Percentiles rank a stretch among this genome's conserved stretches.
Evolutionary conservation across 2,888 invertebrate genomes (phyloP).

Genomic region (Agrenia bidenticulata): DNA sequence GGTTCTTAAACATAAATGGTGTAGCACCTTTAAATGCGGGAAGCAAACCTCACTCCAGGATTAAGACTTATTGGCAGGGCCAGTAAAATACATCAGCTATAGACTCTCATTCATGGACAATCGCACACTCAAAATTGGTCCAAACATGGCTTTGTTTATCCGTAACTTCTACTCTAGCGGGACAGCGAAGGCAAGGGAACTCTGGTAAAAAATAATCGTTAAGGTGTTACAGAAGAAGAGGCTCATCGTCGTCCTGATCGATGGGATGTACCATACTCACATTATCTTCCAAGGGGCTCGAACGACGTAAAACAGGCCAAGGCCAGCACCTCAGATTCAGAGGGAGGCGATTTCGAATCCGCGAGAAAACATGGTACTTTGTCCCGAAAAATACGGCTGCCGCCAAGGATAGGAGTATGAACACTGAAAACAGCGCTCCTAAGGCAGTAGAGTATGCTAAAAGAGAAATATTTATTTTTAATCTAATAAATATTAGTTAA

Average conservation of each 20-base stretch:
- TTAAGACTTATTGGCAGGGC: too few relatives aligned
- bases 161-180: conserved; percentile 13
- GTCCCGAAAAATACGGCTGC: conserved; percentile 35
- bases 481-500: too few relatives aligned
- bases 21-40: too few relatives aligned
- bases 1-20: too few relatives aligned
- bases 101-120: too few relatives aligned
- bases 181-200: conserved; percentile 17
- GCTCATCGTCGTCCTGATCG: conserved; percentile 35
- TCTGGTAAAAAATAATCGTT: conserved; percentile 13
- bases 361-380: conserved; percentile 31
- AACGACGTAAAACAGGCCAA: conserved; percentile 19
- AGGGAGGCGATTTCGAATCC: conserved; percentile 28
- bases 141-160: too few relatives aligned
- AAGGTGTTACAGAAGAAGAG: conserved; percentile 7
- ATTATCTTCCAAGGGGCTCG: conserved; percentile 31
- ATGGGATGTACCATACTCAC: conserved; percentile 35
- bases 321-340: conserved; percentile 34
- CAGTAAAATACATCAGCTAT: too few relatives aligned
- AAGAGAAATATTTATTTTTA: too few relatives aligned
- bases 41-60: too few relatives aligned
- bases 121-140: too few relatives aligned
- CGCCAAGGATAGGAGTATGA: conserved; percentile 27
- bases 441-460: conserved; percentile 30
- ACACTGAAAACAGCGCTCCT: conserved; percentile 31